Conservation (phyloP, 2,113 vertebrate genomes). For the Sinocyclocheilus maitianheensis region DNA sequence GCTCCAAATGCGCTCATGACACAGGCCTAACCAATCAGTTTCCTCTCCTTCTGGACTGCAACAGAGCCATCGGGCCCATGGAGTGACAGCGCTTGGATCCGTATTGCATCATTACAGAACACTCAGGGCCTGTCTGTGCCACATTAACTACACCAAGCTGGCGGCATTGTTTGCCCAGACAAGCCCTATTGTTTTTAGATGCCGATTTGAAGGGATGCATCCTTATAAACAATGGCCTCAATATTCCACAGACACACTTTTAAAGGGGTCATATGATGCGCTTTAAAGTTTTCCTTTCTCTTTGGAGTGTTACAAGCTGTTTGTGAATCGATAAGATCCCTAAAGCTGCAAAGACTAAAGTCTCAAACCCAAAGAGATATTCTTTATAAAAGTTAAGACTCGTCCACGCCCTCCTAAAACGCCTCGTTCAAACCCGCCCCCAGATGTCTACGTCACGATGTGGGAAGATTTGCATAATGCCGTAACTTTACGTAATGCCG, state of each 20-base stretch:
- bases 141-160: slow-evolving; percentile 38
- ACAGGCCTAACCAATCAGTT: slow-evolving; percentile 36
- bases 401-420: no score
- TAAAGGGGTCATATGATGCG: no score
- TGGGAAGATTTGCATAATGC: no score
- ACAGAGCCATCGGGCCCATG: slow-evolving; percentile 48
- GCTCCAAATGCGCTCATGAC: slow-evolving; percentile 31
- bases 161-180: slow-evolving; percentile 54
- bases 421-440: no score
- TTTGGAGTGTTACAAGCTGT: no score
- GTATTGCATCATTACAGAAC: slow-evolving; percentile 52
- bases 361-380: no score
- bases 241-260: slow-evolving; percentile 51
- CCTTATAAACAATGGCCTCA: slow-evolving; percentile 53
- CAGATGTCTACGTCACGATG: no score
- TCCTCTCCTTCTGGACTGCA: slow-evolving; percentile 19
- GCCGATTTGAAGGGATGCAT: slow-evolving; percentile 48
- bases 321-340: no score
- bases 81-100: slow-evolving; percentile 39
- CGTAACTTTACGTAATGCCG: no score
- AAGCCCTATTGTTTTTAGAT: slow-evolving; percentile 55
- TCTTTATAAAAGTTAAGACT: no score
- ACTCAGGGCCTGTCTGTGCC: slow-evolving; percentile 43
- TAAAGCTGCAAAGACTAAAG: no score
- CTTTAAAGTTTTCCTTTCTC: no score